Evolutionary conservation across 2,888 invertebrate species (phyloP), one percentile per base, ranked within the genome.

Genomic region (Rhogogaster chlorosoma): DNA sequence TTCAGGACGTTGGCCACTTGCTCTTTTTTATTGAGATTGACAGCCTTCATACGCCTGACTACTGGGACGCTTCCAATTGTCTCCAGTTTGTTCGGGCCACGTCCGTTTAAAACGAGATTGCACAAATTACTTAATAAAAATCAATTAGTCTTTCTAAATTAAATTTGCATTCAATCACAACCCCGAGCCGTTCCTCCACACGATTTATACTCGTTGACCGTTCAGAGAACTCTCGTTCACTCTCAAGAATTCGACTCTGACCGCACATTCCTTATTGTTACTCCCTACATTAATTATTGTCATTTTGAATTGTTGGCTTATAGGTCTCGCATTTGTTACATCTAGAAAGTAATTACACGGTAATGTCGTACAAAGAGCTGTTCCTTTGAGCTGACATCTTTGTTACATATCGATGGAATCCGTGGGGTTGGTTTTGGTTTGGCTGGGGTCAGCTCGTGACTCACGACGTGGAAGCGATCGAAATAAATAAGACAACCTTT

Each of bases 121-220:
- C 61, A 80, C 80, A 80, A 80, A 61, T 80, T 80, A 80, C 80
- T 80, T 80, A 80, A 80, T 80, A 80, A 80, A 80, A 80, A 61
- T 80, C 80, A 80, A 80, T 80, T 61, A 80, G 36, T 42, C 80
- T 80, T 80, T 80, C 80, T 64, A 64, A 80, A 80, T 64, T 61
- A 61, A 80, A 80, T 80, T 80, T 64, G 80, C 80, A 80, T 80
- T 61, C 42, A 53, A 80, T 80, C 64, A 42, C 26, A 61, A 80
- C 38, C 36, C 26, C 80, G 18, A 18, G 32, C 26, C 80, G n/a
- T 57, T 61, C 26, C 57, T 61, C 53, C 12, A n/a, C 49, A 32
- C 38, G n/a, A 42, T 22, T 38, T 12, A 73, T 26, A n/a, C 73
- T 53, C 36, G 36, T 42, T 73, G 42, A 73, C 42, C 73, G 1